phyloP scores from a whole-genome alignment of 2,888 invertebrate species.

The Cephus rjabovi region DNA sequence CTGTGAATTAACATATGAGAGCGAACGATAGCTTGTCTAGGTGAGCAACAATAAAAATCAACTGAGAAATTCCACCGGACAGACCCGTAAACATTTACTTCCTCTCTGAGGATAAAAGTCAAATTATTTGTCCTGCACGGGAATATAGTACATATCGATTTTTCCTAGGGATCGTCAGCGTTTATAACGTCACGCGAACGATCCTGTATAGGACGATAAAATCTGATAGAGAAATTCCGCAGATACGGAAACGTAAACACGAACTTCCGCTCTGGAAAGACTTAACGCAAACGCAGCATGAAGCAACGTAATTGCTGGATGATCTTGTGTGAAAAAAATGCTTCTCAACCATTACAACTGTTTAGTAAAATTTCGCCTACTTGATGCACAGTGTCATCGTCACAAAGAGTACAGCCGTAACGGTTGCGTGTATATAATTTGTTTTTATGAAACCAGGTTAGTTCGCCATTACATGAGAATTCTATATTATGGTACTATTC shows the following conservation, averaged over 20 bases:
- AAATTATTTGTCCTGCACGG: background rate
- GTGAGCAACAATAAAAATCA: background rate
- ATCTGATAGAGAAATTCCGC: background rate
- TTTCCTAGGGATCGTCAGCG: background rate
- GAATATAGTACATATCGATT: background rate
- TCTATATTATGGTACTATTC: background rate
- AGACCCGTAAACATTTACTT: background rate
- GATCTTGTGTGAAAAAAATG: background rate
- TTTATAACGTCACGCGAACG: background rate
- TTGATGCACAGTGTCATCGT: background rate
- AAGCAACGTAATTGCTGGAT: background rate
- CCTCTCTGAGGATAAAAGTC: background rate
- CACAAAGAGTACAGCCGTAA: background rate
- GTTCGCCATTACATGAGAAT: background rate
- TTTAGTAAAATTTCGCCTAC: background rate
- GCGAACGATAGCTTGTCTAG: background rate
- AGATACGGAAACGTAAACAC: background rate
- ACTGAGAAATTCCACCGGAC: background rate
- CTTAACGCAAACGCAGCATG: background rate
- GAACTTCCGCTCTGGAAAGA: background rate
- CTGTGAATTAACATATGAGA: background rate
- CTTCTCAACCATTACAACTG: background rate
- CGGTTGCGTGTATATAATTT: background rate
- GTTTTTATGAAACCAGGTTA: background rate
- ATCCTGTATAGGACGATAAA: background rate